Conservation (phyloP, 2,113 vertebrate species). For the Macquaria ambigua region DNA sequence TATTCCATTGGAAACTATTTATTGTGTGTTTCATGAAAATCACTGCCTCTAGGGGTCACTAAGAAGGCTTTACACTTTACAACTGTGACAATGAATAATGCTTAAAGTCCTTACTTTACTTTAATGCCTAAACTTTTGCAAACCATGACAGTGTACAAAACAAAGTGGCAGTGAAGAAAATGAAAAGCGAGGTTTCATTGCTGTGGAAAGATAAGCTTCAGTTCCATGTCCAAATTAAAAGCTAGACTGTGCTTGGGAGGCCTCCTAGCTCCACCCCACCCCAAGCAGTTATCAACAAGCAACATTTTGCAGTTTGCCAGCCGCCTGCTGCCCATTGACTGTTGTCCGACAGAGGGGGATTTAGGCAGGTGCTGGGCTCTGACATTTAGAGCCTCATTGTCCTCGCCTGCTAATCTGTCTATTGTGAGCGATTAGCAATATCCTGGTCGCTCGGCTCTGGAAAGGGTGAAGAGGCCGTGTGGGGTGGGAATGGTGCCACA, state of each 20-base stretch:
- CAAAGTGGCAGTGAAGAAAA: not conserved
- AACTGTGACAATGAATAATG: not conserved
- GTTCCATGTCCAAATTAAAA: conserved; percentile 20
- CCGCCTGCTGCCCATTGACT: conserved; percentile 44
- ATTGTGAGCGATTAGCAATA: conserved; percentile 84
- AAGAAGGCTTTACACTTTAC: not conserved
- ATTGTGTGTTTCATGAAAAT: not conserved
- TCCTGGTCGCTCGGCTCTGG: conserved; percentile 74
- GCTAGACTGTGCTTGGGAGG: not conserved
- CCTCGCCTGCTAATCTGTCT: conserved; percentile 79
- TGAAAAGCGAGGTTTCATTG: not conserved
- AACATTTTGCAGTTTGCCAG: conserved; percentile 38
- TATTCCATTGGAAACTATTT: not conserved
- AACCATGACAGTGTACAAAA: not conserved
- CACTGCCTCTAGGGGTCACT: not conserved
- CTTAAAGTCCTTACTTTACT: not conserved
- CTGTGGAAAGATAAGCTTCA: conserved; percentile 2
- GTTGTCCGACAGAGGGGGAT: conserved; percentile 53
- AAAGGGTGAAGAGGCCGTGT: conserved; percentile 45
- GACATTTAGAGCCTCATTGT: conserved; percentile 79
- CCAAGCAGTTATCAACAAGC: conserved; percentile 17
- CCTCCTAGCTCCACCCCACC: not conserved
- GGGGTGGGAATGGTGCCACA: conserved; percentile 55
- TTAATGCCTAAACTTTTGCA: not conserved
- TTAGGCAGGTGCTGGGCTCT: conserved; percentile 80